These are phyloP conservation scores for Asteroscopus sphinx DNA, from an alignment of 2,888 invertebrate genomes.

Conservation along the genomic window DNA sequence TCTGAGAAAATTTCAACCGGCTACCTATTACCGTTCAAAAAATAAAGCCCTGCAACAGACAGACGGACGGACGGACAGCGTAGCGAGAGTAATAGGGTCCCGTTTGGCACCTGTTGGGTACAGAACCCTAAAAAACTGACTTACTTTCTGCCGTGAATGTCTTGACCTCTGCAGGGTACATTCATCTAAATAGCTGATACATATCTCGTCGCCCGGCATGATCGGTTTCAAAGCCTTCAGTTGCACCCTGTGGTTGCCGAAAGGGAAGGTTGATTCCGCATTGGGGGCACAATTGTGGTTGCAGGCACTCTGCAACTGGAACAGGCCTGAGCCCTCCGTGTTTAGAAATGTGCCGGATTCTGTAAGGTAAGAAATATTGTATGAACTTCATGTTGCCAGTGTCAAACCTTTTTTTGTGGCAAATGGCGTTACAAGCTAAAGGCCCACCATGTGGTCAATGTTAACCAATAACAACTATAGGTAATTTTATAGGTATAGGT, in stretches of 20 bases:
- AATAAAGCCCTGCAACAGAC: no score
- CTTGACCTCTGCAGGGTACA: constrained; percentile 94
- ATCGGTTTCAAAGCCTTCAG: constrained; percentile 93
- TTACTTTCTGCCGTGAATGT: constrained; percentile 95
- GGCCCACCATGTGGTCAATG: no score
- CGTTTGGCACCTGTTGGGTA: no score
- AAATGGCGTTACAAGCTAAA: no score
- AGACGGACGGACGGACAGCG: no score
- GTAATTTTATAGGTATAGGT: no score
- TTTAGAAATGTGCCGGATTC: constrained; percentile 95
- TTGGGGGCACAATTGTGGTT: constrained; percentile 98
- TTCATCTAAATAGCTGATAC: constrained; percentile 97
- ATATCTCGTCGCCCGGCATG: constrained; percentile 95
- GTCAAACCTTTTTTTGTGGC: no score
- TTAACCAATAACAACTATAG: no score
- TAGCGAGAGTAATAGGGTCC: no score
- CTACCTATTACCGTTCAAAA: no score
- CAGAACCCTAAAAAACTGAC: constrained; percentile 7
- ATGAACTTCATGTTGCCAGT: no score
- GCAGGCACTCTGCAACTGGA: constrained; percentile 95
- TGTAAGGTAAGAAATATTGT: constrained; percentile 52
- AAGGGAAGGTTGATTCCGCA: constrained; percentile 95
- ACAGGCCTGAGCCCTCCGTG: constrained; percentile 97
- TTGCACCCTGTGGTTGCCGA: constrained; percentile 94
- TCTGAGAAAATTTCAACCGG: no score